Conservation (phyloP, 2,888 invertebrate species). For the Hyles lineata region DNA sequence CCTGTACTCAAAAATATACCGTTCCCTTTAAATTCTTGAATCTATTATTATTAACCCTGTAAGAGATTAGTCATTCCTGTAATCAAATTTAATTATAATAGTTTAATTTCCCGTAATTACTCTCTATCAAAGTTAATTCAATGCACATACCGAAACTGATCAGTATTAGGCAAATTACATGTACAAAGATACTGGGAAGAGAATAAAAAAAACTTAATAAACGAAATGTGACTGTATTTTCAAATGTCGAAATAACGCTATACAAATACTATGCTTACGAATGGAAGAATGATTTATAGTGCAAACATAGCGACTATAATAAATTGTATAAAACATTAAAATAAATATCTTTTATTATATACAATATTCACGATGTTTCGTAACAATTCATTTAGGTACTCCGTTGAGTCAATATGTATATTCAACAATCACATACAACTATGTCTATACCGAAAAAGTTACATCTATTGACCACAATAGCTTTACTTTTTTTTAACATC, state of each 20-base stretch:
- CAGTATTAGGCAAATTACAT: too few species aligned
- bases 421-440: constrained; percentile 3
- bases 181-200: background rate
- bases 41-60: too few species aligned
- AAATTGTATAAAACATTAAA: constrained; percentile 61
- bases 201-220: constrained; percentile 6
- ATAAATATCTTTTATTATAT: constrained; percentile 52
- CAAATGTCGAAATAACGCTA: constrained; percentile 36
- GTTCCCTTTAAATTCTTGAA: too few species aligned
- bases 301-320: constrained; percentile 46
- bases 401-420: background rate
- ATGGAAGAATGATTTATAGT: constrained; percentile 41
- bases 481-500: too few species aligned
- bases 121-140: too few species aligned
- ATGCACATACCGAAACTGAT: background rate
- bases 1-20: background rate
- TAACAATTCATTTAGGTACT: background rate
- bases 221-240: constrained; percentile 38
- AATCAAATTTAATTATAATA: too few species aligned
- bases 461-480: too few species aligned
- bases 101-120: too few species aligned
- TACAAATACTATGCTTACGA: constrained; percentile 45
- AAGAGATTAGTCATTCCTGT: too few species aligned
- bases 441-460: too few species aligned
- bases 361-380: constrained; percentile 35